These are phyloP conservation scores for Papilio helenus DNA, from an alignment of 1,140 invertebrate species.

Conservation along the genomic window DNA sequence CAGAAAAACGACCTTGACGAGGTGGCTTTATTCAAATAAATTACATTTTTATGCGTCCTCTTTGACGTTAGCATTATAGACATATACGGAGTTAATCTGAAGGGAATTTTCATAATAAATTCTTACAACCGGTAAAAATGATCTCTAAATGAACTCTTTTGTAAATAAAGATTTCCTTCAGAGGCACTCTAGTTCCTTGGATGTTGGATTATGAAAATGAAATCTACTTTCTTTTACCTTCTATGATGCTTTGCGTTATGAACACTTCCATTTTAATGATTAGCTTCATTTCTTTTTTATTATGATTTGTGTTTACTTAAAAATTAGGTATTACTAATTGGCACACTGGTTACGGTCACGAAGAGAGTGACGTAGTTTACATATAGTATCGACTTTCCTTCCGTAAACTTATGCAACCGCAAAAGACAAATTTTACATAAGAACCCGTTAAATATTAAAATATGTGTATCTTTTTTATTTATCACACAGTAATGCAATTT, in stretches of 20 bases:
- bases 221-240: slow-evolving; percentile 35
- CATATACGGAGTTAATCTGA: slow-evolving; percentile 27
- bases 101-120: slow-evolving; percentile 29
- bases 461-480: too few relatives aligned
- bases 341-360: too few relatives aligned
- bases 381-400: too few relatives aligned
- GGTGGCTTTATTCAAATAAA: slow-evolving; percentile 31
- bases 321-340: not conserved
- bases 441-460: too few relatives aligned
- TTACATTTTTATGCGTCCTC: slow-evolving; percentile 25
- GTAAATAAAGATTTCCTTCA: slow-evolving; percentile 35
- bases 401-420: too few relatives aligned
- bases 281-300: not conserved
- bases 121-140: slow-evolving; percentile 34
- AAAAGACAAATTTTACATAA: too few relatives aligned
- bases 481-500: too few relatives aligned
- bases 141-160: slow-evolving; percentile 36
- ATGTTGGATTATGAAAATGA: slow-evolving; percentile 33
- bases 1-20: slow-evolving; percentile 23
- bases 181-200: slow-evolving; percentile 27
- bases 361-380: too few relatives aligned
- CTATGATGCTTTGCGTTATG: slow-evolving; percentile 28
- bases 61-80: slow-evolving; percentile 33
- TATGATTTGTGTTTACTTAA: not conserved
- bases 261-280: slow-evolving; percentile 32